A percentile compares a stretch with the other conserved stretches of the same genome.
phyloP scores from a whole-genome alignment of 2,888 invertebrate species.

The Nomada fucata region DNA sequence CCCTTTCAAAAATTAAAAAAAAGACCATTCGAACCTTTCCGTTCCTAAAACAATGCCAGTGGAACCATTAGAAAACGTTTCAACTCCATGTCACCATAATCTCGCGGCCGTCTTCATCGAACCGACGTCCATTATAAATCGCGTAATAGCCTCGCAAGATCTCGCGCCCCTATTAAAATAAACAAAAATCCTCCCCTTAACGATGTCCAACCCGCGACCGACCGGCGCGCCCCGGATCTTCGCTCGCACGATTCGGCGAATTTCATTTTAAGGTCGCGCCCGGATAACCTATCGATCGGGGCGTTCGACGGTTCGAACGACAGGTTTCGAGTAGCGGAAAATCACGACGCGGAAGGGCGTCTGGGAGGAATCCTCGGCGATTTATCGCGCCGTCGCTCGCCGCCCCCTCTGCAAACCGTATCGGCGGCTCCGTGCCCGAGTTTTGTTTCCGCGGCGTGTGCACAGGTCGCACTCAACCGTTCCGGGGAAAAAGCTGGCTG shows the following conservation, averaged over 20 bases:
- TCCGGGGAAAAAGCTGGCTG: constrained; percentile 28
- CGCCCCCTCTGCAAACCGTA: constrained; percentile 37
- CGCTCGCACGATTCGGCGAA: background rate
- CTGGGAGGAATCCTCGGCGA: constrained; percentile 52
- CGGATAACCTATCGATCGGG: constrained; percentile 14
- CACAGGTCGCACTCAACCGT: constrained; percentile 40
- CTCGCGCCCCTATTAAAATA: background rate
- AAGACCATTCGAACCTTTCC: too few relatives aligned
- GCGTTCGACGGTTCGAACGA: background rate
- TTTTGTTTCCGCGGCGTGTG: constrained; percentile 37
- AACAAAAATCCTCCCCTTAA: too few relatives aligned
- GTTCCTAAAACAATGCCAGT: too few relatives aligned
- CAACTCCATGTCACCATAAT: too few relatives aligned
- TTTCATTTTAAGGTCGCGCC: background rate
- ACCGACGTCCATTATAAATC: too few relatives aligned
- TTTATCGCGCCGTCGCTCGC: constrained; percentile 46
- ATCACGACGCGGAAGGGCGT: constrained; percentile 32
- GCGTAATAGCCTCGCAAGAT: too few relatives aligned
- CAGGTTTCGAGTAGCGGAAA: constrained; percentile 16
- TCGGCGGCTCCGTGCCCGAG: constrained; percentile 47
- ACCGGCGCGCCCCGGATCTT: background rate
- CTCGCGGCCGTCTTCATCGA: too few relatives aligned
- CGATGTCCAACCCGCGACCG: background rate
- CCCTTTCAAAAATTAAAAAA: too few relatives aligned
- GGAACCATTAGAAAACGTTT: too few relatives aligned